Evolutionary conservation across 2,888 invertebrate genomes (phyloP), one percentile per base, ranked within the genome.

Genomic region (Crematogaster levior): DNA sequence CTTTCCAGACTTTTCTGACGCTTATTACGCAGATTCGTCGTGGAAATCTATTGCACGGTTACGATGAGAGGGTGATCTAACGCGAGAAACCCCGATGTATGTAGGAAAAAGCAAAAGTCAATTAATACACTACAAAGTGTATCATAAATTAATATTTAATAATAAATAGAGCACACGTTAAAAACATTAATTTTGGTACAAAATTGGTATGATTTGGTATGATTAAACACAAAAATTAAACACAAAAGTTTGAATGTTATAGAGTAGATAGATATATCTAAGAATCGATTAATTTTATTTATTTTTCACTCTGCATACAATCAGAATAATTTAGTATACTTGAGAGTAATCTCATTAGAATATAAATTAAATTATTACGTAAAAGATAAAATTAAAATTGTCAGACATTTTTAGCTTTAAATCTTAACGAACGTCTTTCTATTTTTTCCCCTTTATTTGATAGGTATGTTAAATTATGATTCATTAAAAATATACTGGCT

Each of bases 1-100:
- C 84, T 89, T 87, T 85, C 84, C 37, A 75, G 27, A 74, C 81
- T 82, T 82, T 73, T 46, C 83, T 83, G 73, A 60, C 56, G 80
- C 84, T 86, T 88, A 86, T 90, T 89, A 89, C 68, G 56, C 48
- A 60, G 60, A 91, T 91, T 90, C 85, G 91, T 85, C 84, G 88
- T 75, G 79, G 84, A 58, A 21, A 82, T 58, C 66, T 53, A 60
- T 40, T 43, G 30, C 43, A 66, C 68, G 46, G 56, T 68, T 56
- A 43, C 21, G 34, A 68, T 24, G 77, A 40, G 68, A 77, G 68
- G 34, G 48, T 68, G 56, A 58, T 4, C n/a, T 27, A 40, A 51
- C 27, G 63, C 34, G 40, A 56, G 30, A 24, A 77, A 56, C 34
- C n/a, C n/a, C 21, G 43, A 68, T 0, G 18, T 46, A 15, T 12